Conservation (phyloP, 2,113 vertebrate species). For the Cynoglossus semilaevis region DNA sequence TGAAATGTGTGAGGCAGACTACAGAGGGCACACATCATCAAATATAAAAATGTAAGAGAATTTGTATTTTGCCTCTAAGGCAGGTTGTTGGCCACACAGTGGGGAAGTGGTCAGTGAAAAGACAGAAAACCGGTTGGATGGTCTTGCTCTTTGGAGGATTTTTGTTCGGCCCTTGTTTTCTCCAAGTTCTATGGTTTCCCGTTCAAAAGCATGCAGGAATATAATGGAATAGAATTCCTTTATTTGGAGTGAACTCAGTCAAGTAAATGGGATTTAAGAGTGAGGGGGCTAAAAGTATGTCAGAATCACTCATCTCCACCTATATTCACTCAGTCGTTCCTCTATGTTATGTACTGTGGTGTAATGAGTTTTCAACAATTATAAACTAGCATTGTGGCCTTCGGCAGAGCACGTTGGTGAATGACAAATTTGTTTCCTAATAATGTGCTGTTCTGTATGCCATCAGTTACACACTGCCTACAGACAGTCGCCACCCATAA, state of each 20-base stretch:
- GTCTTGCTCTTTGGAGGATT: too few species aligned
- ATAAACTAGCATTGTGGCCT: not conserved
- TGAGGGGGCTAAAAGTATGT: too few species aligned
- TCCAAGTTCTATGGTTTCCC: too few species aligned
- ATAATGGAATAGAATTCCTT: too few species aligned
- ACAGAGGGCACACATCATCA: not conserved
- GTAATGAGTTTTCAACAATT: not conserved
- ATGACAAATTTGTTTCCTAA: conserved; percentile 16
- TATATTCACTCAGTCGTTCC: not conserved
- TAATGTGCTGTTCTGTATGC: conserved; percentile 18
- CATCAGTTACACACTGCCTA: conserved; percentile 1
- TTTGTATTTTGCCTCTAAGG: not conserved
- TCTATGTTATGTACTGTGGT: not conserved
- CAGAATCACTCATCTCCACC: too few species aligned
- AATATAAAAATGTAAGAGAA: not conserved
- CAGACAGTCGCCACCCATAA: conserved; percentile 22
- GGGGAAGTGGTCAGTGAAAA: too few species aligned
- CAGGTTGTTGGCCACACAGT: too few species aligned
- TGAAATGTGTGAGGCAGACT: not conserved
- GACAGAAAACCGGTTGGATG: too few species aligned
- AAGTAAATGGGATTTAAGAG: too few species aligned
- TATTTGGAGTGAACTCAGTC: too few species aligned
- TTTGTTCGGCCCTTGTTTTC: too few species aligned
- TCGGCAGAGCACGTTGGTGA: not conserved
- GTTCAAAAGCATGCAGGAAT: too few species aligned